phyloP scores from a whole-genome alignment of 2,797 vertebrate genomes.

The Meriones psammophilus region DNA sequence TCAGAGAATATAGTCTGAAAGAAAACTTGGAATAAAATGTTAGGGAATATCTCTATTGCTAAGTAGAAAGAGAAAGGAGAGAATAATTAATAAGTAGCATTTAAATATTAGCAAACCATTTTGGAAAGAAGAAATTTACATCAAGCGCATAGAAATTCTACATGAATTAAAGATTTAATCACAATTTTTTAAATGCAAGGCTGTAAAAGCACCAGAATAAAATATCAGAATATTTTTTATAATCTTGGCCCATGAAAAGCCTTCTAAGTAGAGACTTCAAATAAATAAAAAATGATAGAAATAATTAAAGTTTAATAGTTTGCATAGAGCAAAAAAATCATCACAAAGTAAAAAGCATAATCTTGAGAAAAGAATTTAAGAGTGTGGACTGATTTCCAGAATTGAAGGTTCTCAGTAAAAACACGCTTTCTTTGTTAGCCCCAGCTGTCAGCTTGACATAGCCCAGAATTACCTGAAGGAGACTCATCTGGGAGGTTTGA shows the following conservation, averaged over 20 bases:
- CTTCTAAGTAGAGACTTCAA: constrained; percentile 23
- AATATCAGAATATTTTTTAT: constrained; percentile 31
- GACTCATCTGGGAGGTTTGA: not conserved
- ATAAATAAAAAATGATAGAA: constrained; percentile 43
- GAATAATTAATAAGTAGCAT: constrained; percentile 33
- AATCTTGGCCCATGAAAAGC: not conserved
- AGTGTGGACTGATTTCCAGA: not conserved
- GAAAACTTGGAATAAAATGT: not conserved
- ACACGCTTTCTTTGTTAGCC: not conserved
- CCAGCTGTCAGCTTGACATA: not conserved
- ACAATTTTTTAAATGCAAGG: not conserved
- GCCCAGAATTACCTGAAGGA: not conserved
- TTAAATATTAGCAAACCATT: constrained; percentile 48
- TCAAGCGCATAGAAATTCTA: not conserved
- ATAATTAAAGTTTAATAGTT: constrained; percentile 37
- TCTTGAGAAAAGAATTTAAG: constrained; percentile 29
- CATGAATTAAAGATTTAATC: constrained; percentile 38
- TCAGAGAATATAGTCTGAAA: constrained; percentile 34
- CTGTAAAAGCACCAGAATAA: constrained; percentile 52
- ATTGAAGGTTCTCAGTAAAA: not conserved
- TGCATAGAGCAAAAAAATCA: not conserved
- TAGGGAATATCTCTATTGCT: constrained; percentile 17
- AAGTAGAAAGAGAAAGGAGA: constrained; percentile 34
- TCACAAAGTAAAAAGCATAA: constrained; percentile 13
- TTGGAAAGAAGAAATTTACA: constrained; percentile 40